Percentiles rank a stretch among this genome's conserved stretches.
Conservation (phyloP, 2,888 invertebrate genomes). For the Acholoe squamosa region DNA sequence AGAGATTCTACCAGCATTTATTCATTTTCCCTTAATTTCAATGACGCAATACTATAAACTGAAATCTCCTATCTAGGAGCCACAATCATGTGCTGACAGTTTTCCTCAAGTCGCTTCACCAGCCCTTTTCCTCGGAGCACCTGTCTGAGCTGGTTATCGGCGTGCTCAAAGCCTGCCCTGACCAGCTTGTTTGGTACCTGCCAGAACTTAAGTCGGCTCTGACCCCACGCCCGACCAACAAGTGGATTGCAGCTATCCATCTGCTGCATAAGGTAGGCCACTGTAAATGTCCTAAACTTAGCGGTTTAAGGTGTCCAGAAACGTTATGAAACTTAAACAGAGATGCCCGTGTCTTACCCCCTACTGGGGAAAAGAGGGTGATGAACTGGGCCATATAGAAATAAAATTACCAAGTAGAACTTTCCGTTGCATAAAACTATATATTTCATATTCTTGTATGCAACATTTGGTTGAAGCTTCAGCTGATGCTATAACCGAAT, state of each 20-base stretch:
- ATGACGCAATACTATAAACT: too few relatives aligned
- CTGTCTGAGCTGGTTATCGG: constrained; percentile 73
- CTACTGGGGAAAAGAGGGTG: not conserved
- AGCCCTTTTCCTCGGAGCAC: constrained; percentile 67
- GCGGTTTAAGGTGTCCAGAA: not conserved
- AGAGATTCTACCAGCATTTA: too few relatives aligned
- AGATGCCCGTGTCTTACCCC: not conserved
- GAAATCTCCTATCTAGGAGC: constrained; percentile 67
- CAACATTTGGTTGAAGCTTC: too few relatives aligned
- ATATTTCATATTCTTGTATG: too few relatives aligned
- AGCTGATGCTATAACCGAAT: not conserved
- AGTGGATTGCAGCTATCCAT: constrained; percentile 74
- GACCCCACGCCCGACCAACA: constrained; percentile 72
- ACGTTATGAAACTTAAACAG: not conserved
- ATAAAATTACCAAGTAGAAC: too few relatives aligned
- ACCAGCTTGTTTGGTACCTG: constrained; percentile 76
- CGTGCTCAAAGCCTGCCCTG: constrained; percentile 76
- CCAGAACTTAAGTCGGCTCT: constrained; percentile 72
- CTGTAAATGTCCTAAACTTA: not conserved
- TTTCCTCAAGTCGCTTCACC: constrained; percentile 64
- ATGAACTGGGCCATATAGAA: too few relatives aligned
- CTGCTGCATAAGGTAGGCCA: constrained; percentile 75
- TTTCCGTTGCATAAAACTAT: too few relatives aligned
- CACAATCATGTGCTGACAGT: constrained; percentile 69
- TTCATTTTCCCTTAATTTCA: too few relatives aligned